Percentiles rank a stretch among this genome's conserved stretches.
These are phyloP conservation scores for Catonia carolina DNA, from an alignment of 2,888 invertebrate genomes.

Conservation along the genomic window DNA sequence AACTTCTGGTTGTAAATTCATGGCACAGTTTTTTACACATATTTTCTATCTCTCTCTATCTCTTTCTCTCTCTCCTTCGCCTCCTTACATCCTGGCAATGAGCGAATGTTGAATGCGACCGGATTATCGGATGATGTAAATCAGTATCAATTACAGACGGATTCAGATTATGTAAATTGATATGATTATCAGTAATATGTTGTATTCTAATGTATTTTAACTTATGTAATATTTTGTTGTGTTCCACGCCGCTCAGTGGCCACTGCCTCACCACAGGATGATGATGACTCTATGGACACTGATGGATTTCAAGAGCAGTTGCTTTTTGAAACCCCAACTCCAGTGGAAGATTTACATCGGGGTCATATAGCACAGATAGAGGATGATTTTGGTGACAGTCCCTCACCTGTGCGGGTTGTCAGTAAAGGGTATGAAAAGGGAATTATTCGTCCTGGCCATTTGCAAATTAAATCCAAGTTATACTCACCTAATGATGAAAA, in stretches of 20 bases:
- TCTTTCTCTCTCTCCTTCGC: slow-evolving; percentile 14
- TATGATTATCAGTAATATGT: not conserved
- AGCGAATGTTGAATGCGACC: slow-evolving; percentile 18
- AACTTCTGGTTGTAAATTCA: slow-evolving; percentile 17
- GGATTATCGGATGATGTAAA: not conserved
- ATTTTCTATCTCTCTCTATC: slow-evolving; percentile 9
- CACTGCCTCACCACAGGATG: slow-evolving; percentile 49
- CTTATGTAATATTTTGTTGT: slow-evolving; percentile 27
- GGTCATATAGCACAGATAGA: slow-evolving; percentile 28
- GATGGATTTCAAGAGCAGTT: slow-evolving; percentile 49
- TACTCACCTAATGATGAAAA: slow-evolving; percentile 37
- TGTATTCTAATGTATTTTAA: not conserved
- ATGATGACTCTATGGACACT: slow-evolving; percentile 50
- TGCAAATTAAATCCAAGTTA: slow-evolving; percentile 26
- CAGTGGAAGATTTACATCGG: slow-evolving; percentile 30
- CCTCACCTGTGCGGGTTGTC: slow-evolving; percentile 24
- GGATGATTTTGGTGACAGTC: slow-evolving; percentile 34
- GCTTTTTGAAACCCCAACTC: slow-evolving; percentile 46
- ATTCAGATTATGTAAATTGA: no score
- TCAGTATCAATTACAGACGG: no score
- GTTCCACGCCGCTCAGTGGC: slow-evolving; percentile 39
- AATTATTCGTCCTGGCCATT: slow-evolving; percentile 27
- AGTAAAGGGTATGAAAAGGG: slow-evolving; percentile 17
- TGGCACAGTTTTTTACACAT: slow-evolving; percentile 7
- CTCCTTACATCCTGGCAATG: slow-evolving; percentile 22